phyloP scores from a whole-genome alignment of 2,797 vertebrate genomes.

The Acipenser oxyrinchus region DNA sequence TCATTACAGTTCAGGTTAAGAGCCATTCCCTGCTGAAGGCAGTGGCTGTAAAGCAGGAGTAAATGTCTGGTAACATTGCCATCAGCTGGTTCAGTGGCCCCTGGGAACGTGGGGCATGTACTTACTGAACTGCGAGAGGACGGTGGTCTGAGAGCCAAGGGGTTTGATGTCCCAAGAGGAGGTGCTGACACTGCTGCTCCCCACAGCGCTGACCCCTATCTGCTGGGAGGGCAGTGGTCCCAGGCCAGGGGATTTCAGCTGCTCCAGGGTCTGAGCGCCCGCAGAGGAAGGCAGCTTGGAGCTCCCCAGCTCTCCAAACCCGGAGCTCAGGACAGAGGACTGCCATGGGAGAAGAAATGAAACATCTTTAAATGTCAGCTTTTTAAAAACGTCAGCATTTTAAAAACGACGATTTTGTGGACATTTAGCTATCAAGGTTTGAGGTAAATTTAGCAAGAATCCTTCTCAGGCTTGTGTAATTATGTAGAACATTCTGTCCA shows the following conservation, averaged over 20 bases:
- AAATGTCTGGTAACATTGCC: too few relatives aligned
- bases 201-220: conserved; percentile 16
- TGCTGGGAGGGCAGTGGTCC: conserved; percentile 67
- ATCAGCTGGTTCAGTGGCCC: too few relatives aligned
- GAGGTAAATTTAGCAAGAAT: too few relatives aligned
- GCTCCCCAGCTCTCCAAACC: conserved; percentile 79
- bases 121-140: conserved; percentile 79
- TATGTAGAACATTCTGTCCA: too few relatives aligned
- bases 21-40: too few relatives aligned
- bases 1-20: too few relatives aligned
- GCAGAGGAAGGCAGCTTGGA: conserved; percentile 70
- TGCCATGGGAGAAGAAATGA: conserved; percentile 25
- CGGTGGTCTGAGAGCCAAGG: conserved; percentile 58
- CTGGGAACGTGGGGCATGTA: not conserved
- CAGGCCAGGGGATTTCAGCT: conserved; percentile 76
- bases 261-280: conserved; percentile 82
- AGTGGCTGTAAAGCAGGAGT: too few relatives aligned
- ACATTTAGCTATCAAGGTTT: too few relatives aligned
- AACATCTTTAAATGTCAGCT: too few relatives aligned
- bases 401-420: too few relatives aligned
- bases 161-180: conserved; percentile 82
- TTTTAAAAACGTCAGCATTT: too few relatives aligned
- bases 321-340: conserved; percentile 86
- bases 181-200: conserved; percentile 34
- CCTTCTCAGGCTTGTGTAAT: too few relatives aligned